These are phyloP conservation scores for Vicugna pacos DNA, from an alignment of 2,113 vertebrate genomes.

Conservation along the genomic window DNA sequence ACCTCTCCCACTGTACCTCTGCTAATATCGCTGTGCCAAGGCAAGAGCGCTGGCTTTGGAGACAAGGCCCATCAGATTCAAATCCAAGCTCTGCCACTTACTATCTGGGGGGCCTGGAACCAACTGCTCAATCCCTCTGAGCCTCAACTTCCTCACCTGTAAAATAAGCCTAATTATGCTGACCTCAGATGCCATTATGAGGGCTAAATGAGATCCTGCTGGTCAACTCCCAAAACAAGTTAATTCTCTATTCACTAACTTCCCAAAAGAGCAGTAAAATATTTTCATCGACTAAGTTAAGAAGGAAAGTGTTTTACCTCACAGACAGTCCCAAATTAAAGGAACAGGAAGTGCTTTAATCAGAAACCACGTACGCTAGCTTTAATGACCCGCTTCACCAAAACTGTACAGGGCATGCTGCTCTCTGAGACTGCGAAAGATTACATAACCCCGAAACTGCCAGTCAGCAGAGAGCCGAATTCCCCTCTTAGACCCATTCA, in stretches of 20 bases:
- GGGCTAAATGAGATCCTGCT: background rate
- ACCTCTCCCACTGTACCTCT: background rate
- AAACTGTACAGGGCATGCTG: background rate
- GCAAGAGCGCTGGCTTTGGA: background rate
- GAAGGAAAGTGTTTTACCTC: slow-evolving; percentile 55
- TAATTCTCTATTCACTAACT: background rate
- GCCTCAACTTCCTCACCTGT: background rate
- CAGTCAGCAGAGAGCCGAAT: slow-evolving; percentile 59
- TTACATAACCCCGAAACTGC: slow-evolving; percentile 71
- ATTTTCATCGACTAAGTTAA: slow-evolving; percentile 7
- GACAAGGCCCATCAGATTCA: background rate
- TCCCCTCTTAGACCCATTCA: slow-evolving; percentile 27
- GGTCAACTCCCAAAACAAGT: slow-evolving; percentile 11
- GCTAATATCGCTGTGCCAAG: background rate
- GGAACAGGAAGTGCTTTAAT: slow-evolving; percentile 81
- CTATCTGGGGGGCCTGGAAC: background rate
- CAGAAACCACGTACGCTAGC: slow-evolving; percentile 76
- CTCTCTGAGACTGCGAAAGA: slow-evolving; percentile 3
- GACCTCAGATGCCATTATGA: background rate
- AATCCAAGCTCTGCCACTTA: slow-evolving; percentile 14
- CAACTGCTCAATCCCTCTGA: background rate
- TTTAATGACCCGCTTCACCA: slow-evolving; percentile 44
- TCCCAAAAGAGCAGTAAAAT: background rate
- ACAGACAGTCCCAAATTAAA: slow-evolving; percentile 76
- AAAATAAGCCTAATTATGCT: background rate